These are phyloP conservation scores for Noctua pronuba DNA, from an alignment of 2,888 invertebrate species.

Conservation along the genomic window DNA sequence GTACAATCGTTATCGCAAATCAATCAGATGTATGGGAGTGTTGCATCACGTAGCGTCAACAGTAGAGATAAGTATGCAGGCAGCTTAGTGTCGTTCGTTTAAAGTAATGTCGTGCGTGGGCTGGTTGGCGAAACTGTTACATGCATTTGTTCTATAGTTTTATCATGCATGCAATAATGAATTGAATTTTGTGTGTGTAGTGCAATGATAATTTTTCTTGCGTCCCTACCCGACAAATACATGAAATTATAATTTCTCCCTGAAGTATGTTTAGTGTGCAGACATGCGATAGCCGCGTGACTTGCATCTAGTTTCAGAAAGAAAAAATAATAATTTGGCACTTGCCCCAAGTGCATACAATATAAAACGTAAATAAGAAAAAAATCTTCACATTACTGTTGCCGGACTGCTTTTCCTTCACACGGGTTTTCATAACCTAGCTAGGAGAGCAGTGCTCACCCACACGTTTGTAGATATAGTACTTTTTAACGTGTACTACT, in stretches of 20 bases:
- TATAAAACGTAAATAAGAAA: too few species aligned
- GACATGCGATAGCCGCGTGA: too few species aligned
- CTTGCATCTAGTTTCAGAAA: too few species aligned
- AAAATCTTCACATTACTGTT: too few species aligned
- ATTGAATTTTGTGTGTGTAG: not conserved
- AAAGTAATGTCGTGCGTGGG: slow-evolving; percentile 17
- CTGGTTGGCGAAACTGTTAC: slow-evolving; percentile 3
- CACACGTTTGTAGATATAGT: too few species aligned
- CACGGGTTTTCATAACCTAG: too few species aligned
- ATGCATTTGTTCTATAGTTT: not conserved
- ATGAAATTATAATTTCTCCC: not conserved
- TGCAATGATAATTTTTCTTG: not conserved
- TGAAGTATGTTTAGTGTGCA: not conserved
- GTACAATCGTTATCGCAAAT: slow-evolving; percentile 43
- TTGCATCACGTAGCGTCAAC: slow-evolving; percentile 29
- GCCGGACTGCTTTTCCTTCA: too few species aligned
- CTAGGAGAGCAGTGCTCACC: too few species aligned
- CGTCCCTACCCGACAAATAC: too few species aligned
- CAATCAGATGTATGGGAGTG: slow-evolving; percentile 33
- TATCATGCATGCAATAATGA: not conserved
- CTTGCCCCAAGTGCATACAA: not conserved
- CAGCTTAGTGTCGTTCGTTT: slow-evolving; percentile 10
- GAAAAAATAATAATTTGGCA: not conserved
- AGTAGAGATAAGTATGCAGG: slow-evolving; percentile 16
- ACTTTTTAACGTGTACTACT: too few species aligned